Evolutionary conservation across 1,140 invertebrate species (phyloP).

Genomic region (Chelonus insularis): DNA sequence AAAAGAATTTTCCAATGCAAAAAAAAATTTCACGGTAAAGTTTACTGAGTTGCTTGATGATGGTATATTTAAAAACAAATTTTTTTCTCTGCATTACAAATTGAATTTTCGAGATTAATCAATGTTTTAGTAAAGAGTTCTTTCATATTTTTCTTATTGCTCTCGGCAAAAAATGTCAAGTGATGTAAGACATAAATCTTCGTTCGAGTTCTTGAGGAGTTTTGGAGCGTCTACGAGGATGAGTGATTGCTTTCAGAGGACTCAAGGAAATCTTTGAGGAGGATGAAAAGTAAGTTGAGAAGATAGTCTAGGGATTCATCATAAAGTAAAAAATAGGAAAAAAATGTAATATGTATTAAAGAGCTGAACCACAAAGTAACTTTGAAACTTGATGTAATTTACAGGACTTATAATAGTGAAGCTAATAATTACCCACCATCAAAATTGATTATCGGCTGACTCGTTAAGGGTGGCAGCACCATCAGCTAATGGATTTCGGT

Average conservation of each 20-base stretch:
- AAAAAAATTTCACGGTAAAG: too few relatives aligned
- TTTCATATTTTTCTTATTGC: neutral
- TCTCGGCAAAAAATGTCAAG: neutral
- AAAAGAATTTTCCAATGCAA: neutral
- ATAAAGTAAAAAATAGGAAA: neutral
- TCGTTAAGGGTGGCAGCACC: slow-evolving; percentile 24
- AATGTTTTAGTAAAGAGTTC: too few relatives aligned
- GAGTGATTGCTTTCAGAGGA: slow-evolving; percentile 19
- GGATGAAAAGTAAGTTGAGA: neutral
- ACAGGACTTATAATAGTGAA: slow-evolving; percentile 18
- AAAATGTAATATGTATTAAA: neutral
- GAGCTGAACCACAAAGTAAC: neutral
- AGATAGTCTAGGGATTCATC: neutral
- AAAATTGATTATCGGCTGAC: slow-evolving; percentile 34
- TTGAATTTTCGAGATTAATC: too few relatives aligned
- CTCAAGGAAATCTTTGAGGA: neutral
- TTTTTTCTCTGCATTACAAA: too few relatives aligned
- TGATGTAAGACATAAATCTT: slow-evolving; percentile 14
- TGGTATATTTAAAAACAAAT: too few relatives aligned
- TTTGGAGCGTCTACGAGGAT: neutral
- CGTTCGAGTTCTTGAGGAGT: slow-evolving; percentile 13
- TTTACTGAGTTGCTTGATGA: too few relatives aligned
- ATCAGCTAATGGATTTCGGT: slow-evolving; percentile 33
- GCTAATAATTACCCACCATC: slow-evolving; percentile 32
- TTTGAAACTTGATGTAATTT: neutral